phyloP scores from a whole-genome alignment of 2,888 invertebrate genomes.

The Drosophila subquinaria region DNA sequence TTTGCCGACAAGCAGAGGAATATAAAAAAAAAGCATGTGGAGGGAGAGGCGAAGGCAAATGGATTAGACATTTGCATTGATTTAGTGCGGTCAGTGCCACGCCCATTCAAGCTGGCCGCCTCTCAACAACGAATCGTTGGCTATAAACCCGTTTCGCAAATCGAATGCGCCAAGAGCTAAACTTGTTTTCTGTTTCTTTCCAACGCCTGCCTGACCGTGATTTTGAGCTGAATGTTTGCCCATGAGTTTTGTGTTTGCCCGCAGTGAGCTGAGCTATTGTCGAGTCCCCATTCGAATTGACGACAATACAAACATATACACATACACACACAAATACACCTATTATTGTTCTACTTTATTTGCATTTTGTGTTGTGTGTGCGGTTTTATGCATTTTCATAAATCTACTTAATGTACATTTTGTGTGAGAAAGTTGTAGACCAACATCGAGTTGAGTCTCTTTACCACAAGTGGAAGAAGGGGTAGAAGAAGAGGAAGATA shows the following conservation, averaged over 20 bases:
- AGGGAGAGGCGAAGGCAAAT: slow-evolving; percentile 30
- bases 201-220: slow-evolving; percentile 69
- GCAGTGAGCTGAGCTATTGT: slow-evolving; percentile 53
- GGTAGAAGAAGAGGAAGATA: slow-evolving; percentile 19
- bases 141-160: slow-evolving; percentile 66
- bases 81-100: slow-evolving; percentile 69
- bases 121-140: slow-evolving; percentile 1
- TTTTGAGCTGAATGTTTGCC: slow-evolving; percentile 63
- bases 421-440: slow-evolving; percentile 56
- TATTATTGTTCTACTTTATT: slow-evolving; percentile 54
- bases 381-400: slow-evolving; percentile 48
- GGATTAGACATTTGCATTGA: slow-evolving; percentile 56
- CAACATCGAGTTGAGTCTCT: slow-evolving; percentile 11
- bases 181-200: slow-evolving; percentile 56
- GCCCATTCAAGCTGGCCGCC: slow-evolving; percentile 48
- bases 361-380: slow-evolving; percentile 44
- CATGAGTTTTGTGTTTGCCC: slow-evolving; percentile 50
- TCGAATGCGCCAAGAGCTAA: slow-evolving; percentile 55
- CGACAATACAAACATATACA: slow-evolving; percentile 13
- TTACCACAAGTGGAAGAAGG: slow-evolving; percentile 15
- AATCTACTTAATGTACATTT: slow-evolving; percentile 19
- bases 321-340: slow-evolving; percentile 6
- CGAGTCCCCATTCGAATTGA: slow-evolving; percentile 44
- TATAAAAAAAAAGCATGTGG: slow-evolving; percentile 2
- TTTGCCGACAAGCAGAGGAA: neutral